Percentiles rank a stretch among this genome's conserved stretches.
These are phyloP conservation scores for Chroicocephalus ridibundus DNA, from an alignment of 2,113 vertebrate genomes.

Conservation along the genomic window DNA sequence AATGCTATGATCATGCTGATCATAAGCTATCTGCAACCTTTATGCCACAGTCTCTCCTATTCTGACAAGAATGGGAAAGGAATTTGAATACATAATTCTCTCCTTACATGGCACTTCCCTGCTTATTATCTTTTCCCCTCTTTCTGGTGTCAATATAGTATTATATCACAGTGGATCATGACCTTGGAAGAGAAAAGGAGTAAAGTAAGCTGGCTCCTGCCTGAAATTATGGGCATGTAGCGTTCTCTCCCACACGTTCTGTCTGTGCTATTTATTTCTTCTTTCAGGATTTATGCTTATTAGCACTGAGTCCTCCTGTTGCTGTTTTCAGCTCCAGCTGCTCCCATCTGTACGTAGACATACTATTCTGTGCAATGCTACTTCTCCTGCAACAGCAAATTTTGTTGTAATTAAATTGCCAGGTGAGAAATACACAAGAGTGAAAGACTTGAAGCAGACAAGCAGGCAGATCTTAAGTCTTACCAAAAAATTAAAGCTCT, in stretches of 20 bases:
- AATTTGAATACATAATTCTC: fast-evolving
- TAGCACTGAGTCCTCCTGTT: neutral
- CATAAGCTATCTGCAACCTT: neutral
- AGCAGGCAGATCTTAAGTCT: neutral
- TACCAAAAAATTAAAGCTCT: neutral
- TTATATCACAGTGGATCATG: neutral
- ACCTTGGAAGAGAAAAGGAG: neutral
- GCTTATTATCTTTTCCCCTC: neutral
- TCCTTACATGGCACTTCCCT: neutral
- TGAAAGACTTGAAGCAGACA: neutral
- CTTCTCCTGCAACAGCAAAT: neutral
- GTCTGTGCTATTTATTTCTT: neutral
- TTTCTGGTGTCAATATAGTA: neutral
- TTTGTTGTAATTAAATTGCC: neutral
- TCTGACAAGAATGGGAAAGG: neutral
- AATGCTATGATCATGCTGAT: neutral
- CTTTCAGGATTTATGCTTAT: neutral
- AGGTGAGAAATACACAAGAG: neutral
- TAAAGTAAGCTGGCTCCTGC: neutral
- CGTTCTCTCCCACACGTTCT: neutral
- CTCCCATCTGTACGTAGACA: neutral
- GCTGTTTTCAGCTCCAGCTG: slow-evolving; percentile 24
- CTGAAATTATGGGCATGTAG: neutral
- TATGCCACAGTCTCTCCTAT: neutral
- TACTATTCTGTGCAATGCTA: neutral